These are phyloP conservation scores for Eudyptes chrysolophus DNA, from an alignment of 2,113 vertebrate species.

Conservation along the genomic window DNA sequence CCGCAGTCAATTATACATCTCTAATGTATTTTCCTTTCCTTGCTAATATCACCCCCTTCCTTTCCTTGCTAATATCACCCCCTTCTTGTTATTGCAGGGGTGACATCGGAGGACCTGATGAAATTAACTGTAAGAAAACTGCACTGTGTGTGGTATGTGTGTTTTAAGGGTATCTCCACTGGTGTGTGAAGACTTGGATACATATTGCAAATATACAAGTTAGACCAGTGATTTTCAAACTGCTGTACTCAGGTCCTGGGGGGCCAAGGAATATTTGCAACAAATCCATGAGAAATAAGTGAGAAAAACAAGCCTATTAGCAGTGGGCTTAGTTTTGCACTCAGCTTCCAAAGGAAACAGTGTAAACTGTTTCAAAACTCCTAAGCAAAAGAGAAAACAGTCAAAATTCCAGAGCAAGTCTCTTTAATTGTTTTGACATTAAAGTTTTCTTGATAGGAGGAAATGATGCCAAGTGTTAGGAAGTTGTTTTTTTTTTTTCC, in stretches of 20 bases:
- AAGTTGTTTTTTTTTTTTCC: neutral
- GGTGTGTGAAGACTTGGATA: neutral
- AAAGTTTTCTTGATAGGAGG: neutral
- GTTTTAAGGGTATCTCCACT: neutral
- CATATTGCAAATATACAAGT: neutral
- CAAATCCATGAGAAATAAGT: neutral
- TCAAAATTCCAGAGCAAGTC: neutral
- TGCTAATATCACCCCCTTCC: neutral
- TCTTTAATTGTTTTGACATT: neutral
- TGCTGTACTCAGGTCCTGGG: neutral
- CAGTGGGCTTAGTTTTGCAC: neutral
- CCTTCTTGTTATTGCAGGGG: neutral
- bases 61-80: neutral
- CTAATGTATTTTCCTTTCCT: neutral
- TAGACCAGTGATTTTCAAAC: neutral
- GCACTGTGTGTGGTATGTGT: neutral
- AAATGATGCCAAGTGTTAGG: neutral
- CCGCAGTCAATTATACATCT: neutral
- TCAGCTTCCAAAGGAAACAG: neutral
- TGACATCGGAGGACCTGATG: neutral
- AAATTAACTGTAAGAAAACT: neutral
- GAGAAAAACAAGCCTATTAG: neutral
- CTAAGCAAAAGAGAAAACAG: neutral
- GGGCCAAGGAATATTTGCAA: neutral
- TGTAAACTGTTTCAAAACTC: neutral